phyloP scores from a whole-genome alignment of 1,140 invertebrate genomes.

The Carposina sasakii region DNA sequence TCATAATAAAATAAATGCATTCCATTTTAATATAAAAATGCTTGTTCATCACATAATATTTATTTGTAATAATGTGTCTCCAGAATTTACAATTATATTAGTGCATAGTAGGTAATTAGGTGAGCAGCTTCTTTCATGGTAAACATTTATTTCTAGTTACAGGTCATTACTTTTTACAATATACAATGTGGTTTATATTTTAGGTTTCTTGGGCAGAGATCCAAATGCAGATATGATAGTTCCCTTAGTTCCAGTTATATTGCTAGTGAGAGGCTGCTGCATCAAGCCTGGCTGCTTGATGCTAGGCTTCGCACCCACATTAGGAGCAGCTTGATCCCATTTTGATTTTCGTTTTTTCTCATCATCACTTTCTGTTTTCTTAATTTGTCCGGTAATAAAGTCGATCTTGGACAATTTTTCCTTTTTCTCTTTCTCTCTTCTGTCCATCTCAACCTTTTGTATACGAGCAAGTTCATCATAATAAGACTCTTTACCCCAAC shows the following conservation, averaged over 20 bases:
- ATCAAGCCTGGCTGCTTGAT: conserved; percentile 76
- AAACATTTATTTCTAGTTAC: too few species aligned
- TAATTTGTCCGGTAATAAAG: conserved; percentile 87
- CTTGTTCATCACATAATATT: too few species aligned
- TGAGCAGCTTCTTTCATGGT: too few species aligned
- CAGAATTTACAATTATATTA: too few species aligned
- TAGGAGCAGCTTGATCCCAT: conserved; percentile 89
- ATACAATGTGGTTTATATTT: conserved; percentile 53
- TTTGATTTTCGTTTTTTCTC: conserved; percentile 89
- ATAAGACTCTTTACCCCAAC: conserved; percentile 93
- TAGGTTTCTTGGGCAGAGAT: conserved; percentile 85
- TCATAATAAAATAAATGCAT: too few species aligned
- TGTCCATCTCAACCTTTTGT: conserved; percentile 95
- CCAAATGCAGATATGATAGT: conserved; percentile 92
- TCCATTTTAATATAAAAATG: too few species aligned
- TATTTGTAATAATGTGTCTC: too few species aligned
- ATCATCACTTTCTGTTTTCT: conserved; percentile 79
- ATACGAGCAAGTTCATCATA: conserved; percentile 93
- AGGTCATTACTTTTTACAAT: too few species aligned
- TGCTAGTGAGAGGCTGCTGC: conserved; percentile 81
- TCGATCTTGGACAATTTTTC: conserved; percentile 90
- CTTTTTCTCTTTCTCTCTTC: conserved; percentile 91
- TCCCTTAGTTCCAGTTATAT: conserved; percentile 87
- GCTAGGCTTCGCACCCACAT: conserved; percentile 64
- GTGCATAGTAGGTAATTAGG: too few species aligned